Conservation (phyloP, 2,888 invertebrate genomes). For the Caradrina clavipalpis region DNA sequence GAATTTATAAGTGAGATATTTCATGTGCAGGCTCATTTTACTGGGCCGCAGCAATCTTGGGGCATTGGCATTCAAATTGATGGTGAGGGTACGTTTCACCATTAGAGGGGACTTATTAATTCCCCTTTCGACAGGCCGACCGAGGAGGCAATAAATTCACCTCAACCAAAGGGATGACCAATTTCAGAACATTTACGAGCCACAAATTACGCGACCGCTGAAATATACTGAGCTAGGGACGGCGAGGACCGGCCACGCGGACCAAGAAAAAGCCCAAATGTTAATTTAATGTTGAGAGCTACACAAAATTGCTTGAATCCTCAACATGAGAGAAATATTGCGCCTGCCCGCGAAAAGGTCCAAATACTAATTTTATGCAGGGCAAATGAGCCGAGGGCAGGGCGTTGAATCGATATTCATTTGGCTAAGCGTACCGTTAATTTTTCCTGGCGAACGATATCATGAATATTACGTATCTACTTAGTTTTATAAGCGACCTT, state of each 20-base stretch:
- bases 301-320: slow-evolving; percentile 87
- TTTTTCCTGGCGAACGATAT: slow-evolving; percentile 81
- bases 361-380: slow-evolving; percentile 89
- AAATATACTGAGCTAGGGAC: slow-evolving; percentile 88
- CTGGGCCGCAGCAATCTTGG: slow-evolving; percentile 86
- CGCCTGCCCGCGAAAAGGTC: slow-evolving; percentile 81
- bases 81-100: slow-evolving; percentile 90
- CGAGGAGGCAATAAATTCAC: slow-evolving; percentile 90
- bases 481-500: slow-evolving; percentile 69
- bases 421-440: slow-evolving; percentile 85
- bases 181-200: slow-evolving; percentile 91
- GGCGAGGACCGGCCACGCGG: slow-evolving; percentile 80
- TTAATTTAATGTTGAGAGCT: slow-evolving; percentile 90
- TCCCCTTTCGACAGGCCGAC: slow-evolving; percentile 91
- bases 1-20: slow-evolving; percentile 85
- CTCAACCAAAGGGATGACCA: slow-evolving; percentile 91
- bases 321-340: slow-evolving; percentile 86
- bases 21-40: slow-evolving; percentile 85
- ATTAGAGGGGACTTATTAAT: slow-evolving; percentile 91
- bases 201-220: slow-evolving; percentile 91
- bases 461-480: slow-evolving; percentile 80
- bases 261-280: slow-evolving; percentile 89
- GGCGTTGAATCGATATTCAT: slow-evolving; percentile 86
- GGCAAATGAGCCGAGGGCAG: slow-evolving; percentile 84
- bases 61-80: slow-evolving; percentile 90